Evolutionary conservation across 2,113 vertebrate species (phyloP), one percentile per base, ranked within the genome.

Genomic region (Cyphomyrus plagiostoma): DNA sequence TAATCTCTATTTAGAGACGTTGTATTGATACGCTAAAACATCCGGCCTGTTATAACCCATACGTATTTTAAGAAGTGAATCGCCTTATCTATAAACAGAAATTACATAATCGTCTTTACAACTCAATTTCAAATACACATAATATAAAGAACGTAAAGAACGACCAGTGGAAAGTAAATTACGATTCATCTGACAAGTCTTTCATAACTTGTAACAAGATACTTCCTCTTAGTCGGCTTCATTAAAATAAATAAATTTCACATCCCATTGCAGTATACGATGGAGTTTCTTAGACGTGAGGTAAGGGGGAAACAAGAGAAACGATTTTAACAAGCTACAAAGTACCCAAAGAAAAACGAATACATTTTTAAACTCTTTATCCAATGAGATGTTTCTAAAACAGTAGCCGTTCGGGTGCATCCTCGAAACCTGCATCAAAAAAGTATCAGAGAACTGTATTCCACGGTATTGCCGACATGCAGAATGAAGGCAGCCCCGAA

Each of bases 271-370:
- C 35, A 88, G 45, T 91, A 35, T 35, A 82, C 83, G 58, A 77
- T 52, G 88, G 89, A 92, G 92, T 93, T 91, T 91, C 92, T 93
- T 91, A 92, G 92, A 92, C 2, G 19, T 92, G 91, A 91, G 88
- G 9, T 70, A 49, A 35, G 42, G 87, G 6, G 82, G 88, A 90
- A 46, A 46, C 21, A 83, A 88, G 48, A 30, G 82, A 30, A 58
- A 87, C 88, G 77, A 48, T 90, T 91, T 91, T 93, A 91, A 88
- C 87, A 88, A 56, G 53, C 52, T 56, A 45, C 52, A 66, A 45
- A 88, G 56, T 88, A 66, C 17, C 87, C 7, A 39, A 45, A 88
- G 30, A 56, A 89, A 93, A 92, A 91, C 9, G 87, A 93, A 89
- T 89, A 90, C 56, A 90, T 90, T 92, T 87, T 88, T 92, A 0